These are phyloP conservation scores for Plectus sambesii DNA, from an alignment of 1,140 invertebrate genomes.

Conservation along the genomic window DNA sequence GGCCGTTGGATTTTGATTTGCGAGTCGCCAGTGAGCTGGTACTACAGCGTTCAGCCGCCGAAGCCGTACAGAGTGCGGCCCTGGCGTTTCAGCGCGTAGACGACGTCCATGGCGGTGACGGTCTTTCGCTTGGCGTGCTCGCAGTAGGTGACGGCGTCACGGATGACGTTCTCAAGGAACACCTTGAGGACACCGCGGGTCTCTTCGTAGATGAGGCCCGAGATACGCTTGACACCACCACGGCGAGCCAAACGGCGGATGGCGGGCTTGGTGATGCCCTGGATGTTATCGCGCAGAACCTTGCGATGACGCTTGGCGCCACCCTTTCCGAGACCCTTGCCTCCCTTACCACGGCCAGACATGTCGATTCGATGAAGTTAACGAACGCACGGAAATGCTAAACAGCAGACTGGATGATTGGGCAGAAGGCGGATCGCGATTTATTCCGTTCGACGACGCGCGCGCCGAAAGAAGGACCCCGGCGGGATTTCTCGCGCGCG, in stretches of 20 bases:
- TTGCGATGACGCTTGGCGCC: conserved; percentile 59
- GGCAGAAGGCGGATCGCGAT: no score
- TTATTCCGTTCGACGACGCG: no score
- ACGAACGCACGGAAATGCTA: no score
- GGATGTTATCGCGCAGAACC: conserved; percentile 59
- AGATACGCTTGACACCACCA: conserved; percentile 64
- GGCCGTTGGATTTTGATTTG: conserved; percentile 21
- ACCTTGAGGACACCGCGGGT: conserved; percentile 28
- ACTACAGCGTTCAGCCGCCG: conserved; percentile 49
- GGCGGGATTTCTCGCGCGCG: no score
- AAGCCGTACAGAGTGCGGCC: conserved; percentile 58
- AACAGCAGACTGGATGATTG: no score
- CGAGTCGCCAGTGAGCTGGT: background rate
- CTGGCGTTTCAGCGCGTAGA: conserved; percentile 69
- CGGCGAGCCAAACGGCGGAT: conserved; percentile 58
- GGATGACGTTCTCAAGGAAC: conserved; percentile 67
- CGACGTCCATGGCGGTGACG: conserved; percentile 70
- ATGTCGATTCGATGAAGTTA: no score
- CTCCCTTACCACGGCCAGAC: conserved; percentile 58
- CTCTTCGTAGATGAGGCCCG: conserved; percentile 59
- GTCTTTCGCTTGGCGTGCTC: conserved; percentile 70
- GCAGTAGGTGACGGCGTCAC: conserved; percentile 69
- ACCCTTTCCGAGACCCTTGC: conserved; percentile 58
- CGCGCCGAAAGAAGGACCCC: no score
- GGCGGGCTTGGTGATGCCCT: conserved; percentile 59